Base-by-base conservation (phyloP, 2,113 vertebrate species). In the Ceyx margarethae region DNA sequence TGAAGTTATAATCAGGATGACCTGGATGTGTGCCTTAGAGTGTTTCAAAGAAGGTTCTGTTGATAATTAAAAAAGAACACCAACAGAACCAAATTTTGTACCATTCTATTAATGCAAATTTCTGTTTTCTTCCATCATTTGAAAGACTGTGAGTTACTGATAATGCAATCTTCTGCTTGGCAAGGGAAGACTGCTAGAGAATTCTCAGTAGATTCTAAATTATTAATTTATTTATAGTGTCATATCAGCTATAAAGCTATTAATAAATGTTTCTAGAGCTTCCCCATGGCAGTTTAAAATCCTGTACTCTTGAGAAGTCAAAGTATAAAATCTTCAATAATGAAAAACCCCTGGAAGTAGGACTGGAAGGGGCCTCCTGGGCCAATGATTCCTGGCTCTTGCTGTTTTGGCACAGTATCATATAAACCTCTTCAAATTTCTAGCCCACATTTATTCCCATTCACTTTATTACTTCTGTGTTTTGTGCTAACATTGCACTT, bases 181-280 rank as follows among this genome's bases (percentile, higher is more conserved):
- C 61, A 82, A 82, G 51, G 42, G 48, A 90, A 86, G 68, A 89
- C 90, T 93, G 89, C 86, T 64, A 19, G 65, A 57, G 81, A 92
- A 94, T 87, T 89, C 95, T 93, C 89, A 76, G 85, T 89, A 76
- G 91, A 94, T 87, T 89, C 67, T 79, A 87, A 92, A 91, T 93
- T 94, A 95, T 95, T 95, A 81, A 93, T 95, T 96, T 96, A 95
- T 96, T 95, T 95, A 95, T 93, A 89, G 87, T 95, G 91, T 95
- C 89, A 89, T 87, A 95, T 92, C 89, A 96, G 93, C 91, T 89
- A 85, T 94, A 89, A 93, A 93, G 48, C 54, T 94, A 82, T 87
- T 95, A 95, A 96, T 94, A 95, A 94, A 78, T 62, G 87, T 92
- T 96, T 91, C 93, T 79, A 76, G 74, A 89, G 64, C 71, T 95